These are phyloP conservation scores for Eledona agricola DNA, from an alignment of 2,888 invertebrate genomes.

Conservation along the genomic window DNA sequence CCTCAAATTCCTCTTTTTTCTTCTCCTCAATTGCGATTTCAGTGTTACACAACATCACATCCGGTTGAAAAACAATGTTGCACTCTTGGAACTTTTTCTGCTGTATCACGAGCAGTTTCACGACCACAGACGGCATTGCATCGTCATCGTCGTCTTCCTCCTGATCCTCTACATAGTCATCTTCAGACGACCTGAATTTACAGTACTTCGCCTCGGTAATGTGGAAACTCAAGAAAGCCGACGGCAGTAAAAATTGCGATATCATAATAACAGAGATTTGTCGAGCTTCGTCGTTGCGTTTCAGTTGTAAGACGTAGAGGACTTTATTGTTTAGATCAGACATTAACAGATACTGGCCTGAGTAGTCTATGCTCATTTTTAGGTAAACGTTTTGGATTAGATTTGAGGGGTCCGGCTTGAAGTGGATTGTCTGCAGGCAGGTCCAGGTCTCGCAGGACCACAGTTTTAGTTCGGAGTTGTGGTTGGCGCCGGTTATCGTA, in stretches of 20 bases:
- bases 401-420: constrained; percentile 66
- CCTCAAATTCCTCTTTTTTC: constrained; percentile 32
- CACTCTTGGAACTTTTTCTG: constrained; percentile 87
- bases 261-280: constrained; percentile 76
- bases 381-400: constrained; percentile 64
- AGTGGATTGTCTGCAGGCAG: constrained; percentile 87
- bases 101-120: constrained; percentile 81
- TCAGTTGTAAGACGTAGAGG: constrained; percentile 82
- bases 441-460: constrained; percentile 97
- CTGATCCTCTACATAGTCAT: constrained; percentile 66
- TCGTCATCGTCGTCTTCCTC: constrained; percentile 67
- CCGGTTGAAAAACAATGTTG: constrained; percentile 56
- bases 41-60: constrained; percentile 46
- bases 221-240: constrained; percentile 88
- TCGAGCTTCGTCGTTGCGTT: constrained; percentile 70
- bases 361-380: constrained; percentile 84
- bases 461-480: constrained; percentile 88
- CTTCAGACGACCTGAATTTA: constrained; percentile 66
- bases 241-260: constrained; percentile 87
- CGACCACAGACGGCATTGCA: constrained; percentile 62
- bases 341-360: constrained; percentile 85
- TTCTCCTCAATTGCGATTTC: constrained; percentile 23
- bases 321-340: constrained; percentile 88
- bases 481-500: constrained; percentile 89
- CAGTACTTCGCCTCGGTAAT: constrained; percentile 79